Evolutionary conservation across 2,797 vertebrate species (phyloP), one percentile per base, ranked within the genome.

Genomic region (Ispidina picta): DNA sequence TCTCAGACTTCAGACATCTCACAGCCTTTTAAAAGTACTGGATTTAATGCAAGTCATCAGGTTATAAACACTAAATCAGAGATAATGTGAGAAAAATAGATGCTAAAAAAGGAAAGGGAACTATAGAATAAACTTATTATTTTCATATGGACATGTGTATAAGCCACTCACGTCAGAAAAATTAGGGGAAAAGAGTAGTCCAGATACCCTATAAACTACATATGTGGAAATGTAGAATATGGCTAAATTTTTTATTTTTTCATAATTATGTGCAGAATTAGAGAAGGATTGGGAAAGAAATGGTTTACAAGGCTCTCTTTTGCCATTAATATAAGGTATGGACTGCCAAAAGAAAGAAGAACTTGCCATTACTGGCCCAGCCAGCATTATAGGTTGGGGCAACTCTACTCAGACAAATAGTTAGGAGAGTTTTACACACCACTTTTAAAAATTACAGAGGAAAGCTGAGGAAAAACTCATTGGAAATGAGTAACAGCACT

Each of bases 401-500:
- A 82, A 44, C 9, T 41, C 15, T 63, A 16, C 4, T 79, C 56
- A 59, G 15, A 86, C 3, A 84, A 92, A 48, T 15, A 35, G 10
- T 65, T 80, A 39, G 9, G 8, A 23, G 12, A 55, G 14, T 49
- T 90, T 79, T 62, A 74, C 6, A 58, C 6, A 48, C 0, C 3
- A 10, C 51, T 86, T 86, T 44, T 6, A 28, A 75, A 86, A 86
- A 49, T 21, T 64, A 17, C 4, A 49, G 4, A 2, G n/a, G 8
- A 65, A 87, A 85, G 80, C 4, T 43, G 21, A 83, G 23, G 4
- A 54, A 62, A 86, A 85, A 31, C 2, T 70, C 43, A 20, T 11
- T 29, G 3, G 7, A 6, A 13, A 49, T 39, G 4, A 8, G 7
- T 26, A 62, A 39, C 39, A 59, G 7, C 0, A 4, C 16, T 52